Evolutionary conservation across 2,113 vertebrate species (phyloP).

Genomic region (Leuciscus idus): DNA sequence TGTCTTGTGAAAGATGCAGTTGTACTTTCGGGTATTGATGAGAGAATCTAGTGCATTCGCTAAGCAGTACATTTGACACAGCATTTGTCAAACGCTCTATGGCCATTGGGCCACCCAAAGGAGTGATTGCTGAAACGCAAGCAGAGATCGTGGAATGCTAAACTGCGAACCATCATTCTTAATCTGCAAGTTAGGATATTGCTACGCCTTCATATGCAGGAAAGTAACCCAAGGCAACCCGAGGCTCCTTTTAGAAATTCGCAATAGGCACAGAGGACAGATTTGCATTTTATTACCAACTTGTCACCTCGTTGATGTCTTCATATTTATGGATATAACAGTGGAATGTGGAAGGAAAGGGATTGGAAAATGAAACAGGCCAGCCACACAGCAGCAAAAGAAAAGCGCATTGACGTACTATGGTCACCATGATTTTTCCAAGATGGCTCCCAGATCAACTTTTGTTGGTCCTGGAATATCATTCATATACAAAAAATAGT

Average conservation of each 20-base stretch:
- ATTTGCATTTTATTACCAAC: conserved; percentile 35
- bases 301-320: conserved; percentile 17
- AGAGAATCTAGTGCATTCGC: background rate
- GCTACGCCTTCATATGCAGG: background rate
- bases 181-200: background rate
- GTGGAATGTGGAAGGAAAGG: background rate
- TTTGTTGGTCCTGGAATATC: background rate
- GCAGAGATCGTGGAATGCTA: background rate
- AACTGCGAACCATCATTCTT: conserved; percentile 5
- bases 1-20: background rate
- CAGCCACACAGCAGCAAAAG: background rate
- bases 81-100: conserved; percentile 15
- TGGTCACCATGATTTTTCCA: background rate
- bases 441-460: background rate
- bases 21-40: background rate
- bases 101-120: background rate
- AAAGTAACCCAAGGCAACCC: conserved; percentile 15
- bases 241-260: background rate
- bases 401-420: background rate
- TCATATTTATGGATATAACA: conserved; percentile 17
- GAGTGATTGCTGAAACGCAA: conserved; percentile 5
- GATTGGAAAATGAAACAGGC: background rate
- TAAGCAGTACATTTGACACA: conserved; percentile 5
- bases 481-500: background rate
- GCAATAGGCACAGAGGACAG: background rate